Base-by-base conservation (phyloP, 2,888 invertebrate genomes). In the Lottia scabra region DNA sequence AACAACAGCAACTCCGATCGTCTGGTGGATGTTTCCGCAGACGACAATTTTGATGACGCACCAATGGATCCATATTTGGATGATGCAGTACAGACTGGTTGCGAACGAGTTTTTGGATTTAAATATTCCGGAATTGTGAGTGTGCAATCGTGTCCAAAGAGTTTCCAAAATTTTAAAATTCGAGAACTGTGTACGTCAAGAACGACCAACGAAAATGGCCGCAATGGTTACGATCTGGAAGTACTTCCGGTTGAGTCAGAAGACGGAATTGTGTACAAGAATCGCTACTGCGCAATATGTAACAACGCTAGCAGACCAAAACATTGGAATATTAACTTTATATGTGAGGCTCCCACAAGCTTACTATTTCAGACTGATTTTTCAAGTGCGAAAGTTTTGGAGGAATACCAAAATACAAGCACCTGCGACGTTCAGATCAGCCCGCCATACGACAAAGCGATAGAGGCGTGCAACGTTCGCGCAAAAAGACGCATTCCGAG, bases 201-300 rank as follows among this genome's bases (percentile, higher is more conserved):
- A 19, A 46, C 66, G 12, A 45, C 74, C 1, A 56, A 74, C n/a
- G 62, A 71, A 3, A 67, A 74, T 1, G 13, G 38, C 30, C 27
- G 44, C 4, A 78, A 74, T 16, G 44, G 77, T 10, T 81, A 81
- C 38, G 78, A 81, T 30, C 38, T 84, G 10, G 67, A 75, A 0
- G 65, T 74, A 19, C 80, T 84, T 0, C 85, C 85, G 0, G 84
- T 85, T 1, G 81, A 84, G 45, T 83, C 84, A 69, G 13, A 62
- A 0, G 62, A 73, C 4, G 85, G 85, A 1, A 77, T 80, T 16
- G 83, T 83, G 3, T 85, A 82, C 70, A 83, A 78, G 63, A 85
- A 85, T 67, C 70, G 80, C 15, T 83, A 81, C 74, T 85, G 85
- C 64, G 83, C 85, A 0, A 68, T 75, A 13, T 85, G 85, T 65